These are phyloP conservation scores for Lanius collurio DNA, from an alignment of 2,113 vertebrate species.

Conservation along the genomic window DNA sequence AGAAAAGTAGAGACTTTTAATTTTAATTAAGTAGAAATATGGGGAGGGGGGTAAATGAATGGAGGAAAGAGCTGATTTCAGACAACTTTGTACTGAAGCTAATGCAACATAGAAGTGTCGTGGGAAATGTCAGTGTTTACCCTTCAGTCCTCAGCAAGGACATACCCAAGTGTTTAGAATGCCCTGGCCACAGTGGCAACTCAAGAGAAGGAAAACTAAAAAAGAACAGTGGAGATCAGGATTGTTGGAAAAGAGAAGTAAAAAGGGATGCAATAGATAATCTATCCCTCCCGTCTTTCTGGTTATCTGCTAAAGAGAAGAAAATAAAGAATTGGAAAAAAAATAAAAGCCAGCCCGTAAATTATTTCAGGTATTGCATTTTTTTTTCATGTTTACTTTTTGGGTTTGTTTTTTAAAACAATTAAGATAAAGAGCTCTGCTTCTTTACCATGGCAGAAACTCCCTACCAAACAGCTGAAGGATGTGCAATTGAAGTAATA, in stretches of 20 bases:
- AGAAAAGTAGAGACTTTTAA: neutral
- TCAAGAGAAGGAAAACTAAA: neutral
- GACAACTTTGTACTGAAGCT: neutral
- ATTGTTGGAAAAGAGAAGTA: neutral
- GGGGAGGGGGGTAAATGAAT: neutral
- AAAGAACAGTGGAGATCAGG: neutral
- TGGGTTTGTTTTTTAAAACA: neutral
- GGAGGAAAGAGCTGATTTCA: neutral
- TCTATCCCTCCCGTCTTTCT: neutral
- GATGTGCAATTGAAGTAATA: constrained; percentile 45
- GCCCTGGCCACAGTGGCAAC: neutral
- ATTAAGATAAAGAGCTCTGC: neutral
- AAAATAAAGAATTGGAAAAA: neutral
- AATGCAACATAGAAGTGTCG: neutral
- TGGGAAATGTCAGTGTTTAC: neutral
- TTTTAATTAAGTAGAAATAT: neutral
- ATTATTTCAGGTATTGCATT: neutral
- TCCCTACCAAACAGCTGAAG: constrained; percentile 1
- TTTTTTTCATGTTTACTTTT: neutral
- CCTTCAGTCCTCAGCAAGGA: neutral
- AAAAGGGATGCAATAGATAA: neutral
- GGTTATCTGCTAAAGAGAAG: neutral
- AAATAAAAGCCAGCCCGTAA: neutral
- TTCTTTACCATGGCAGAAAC: neutral
- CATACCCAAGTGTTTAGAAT: neutral